Evolutionary conservation across 23 tunicate genomes (phyloP), one percentile per base, ranked within the genome.

Genomic region (Pegea sp.): DNA sequence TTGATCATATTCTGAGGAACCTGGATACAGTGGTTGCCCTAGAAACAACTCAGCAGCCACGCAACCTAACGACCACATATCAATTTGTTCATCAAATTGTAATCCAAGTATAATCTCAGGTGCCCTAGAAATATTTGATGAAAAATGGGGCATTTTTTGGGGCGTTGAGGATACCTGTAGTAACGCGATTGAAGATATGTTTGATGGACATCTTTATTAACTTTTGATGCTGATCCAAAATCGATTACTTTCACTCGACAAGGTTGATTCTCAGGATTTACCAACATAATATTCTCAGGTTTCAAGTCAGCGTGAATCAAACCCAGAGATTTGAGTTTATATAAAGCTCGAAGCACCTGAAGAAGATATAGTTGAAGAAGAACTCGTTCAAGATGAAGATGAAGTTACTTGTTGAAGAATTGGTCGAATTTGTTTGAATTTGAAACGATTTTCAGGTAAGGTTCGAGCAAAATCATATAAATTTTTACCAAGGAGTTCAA

Each of bases 11-110:
- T 88, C 97, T 3, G 89, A 75, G 0, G 93, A 76, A 2, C 93
- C 93, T 11, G 93, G 93, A 30, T 81, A 81, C 52, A 89, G 68
- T 2, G 98, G 98, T 90, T 84, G 74, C 0, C 98, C 98, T 23
- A 89, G 67, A 56, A 77, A 89, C 28, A 89, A 57, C 52, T 89
- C 98, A 26, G 98, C 90, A 1, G 64, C 98, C 23, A 89, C 98
- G 44, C 98, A 89, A 20, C 98, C 98, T 33, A 89, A 53, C 0
- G 98, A 89, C 98, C 98, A 89, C 98, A 89, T 89, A 68, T 89
- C 98, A 31, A 89, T 89, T 34, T 77, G 71, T 63, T 89, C 98
- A 43, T 34, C 56, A 48, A 89, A 89, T 27, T 81, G 75, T 16
- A 89, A 71, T 6, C 98, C 98, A 18, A 89, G 71, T 27, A 89